phyloP scores from a whole-genome alignment of 2,797 vertebrate genomes.

The Hemibagrus guttatus region DNA sequence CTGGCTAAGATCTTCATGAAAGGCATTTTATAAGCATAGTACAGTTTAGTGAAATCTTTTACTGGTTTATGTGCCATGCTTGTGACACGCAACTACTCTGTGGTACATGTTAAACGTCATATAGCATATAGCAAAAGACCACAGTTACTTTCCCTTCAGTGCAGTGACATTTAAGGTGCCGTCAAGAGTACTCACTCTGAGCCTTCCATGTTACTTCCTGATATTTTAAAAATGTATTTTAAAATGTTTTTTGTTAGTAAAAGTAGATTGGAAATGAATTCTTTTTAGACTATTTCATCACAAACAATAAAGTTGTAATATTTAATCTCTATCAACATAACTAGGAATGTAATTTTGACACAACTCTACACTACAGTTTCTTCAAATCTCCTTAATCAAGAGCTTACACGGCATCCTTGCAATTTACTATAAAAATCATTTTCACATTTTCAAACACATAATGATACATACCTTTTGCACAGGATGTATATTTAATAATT shows the following conservation, averaged over 20 bases:
- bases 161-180: not conserved
- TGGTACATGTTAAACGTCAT: conserved; percentile 15
- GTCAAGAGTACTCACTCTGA: not conserved
- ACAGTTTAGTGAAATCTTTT: too few species aligned
- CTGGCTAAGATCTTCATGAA: too few species aligned
- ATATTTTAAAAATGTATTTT: not conserved
- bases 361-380: not conserved
- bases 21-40: too few species aligned
- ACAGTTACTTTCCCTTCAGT: conserved; percentile 37
- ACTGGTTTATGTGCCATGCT: not conserved
- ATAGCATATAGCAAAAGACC: conserved; percentile 18
- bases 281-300: not conserved
- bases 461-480: not conserved
- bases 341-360: not conserved
- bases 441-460: not conserved
- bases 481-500: not conserved
- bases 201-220: not conserved
- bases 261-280: not conserved
- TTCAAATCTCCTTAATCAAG: not conserved
- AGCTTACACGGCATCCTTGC: too few species aligned
- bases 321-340: not conserved
- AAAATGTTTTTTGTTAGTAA: not conserved
- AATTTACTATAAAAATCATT: not conserved
- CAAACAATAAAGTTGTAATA: not conserved
- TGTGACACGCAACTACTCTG: not conserved